A percentile compares a stretch with the other conserved stretches of the same genome.
These are phyloP conservation scores for Halocynthia roretzi DNA, from an alignment of 23 tunicate species.

Conservation along the genomic window DNA sequence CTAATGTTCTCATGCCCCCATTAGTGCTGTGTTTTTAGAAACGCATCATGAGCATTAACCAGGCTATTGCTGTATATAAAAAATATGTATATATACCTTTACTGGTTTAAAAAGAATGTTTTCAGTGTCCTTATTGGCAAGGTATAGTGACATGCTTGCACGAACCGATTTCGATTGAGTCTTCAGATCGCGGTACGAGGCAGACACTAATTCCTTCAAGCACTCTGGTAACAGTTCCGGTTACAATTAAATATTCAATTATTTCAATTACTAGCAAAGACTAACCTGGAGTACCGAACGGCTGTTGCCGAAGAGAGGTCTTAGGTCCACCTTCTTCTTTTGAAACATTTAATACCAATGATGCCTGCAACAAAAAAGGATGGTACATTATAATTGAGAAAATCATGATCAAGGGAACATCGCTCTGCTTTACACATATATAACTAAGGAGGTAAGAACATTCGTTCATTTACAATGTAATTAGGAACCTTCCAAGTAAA, in stretches of 20 bases:
- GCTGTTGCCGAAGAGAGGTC: conserved; percentile 44
- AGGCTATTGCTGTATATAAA: too few relatives aligned
- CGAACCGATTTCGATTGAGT: conserved; percentile 33
- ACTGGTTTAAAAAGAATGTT: conserved; percentile 91
- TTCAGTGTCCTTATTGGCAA: conserved; percentile 96
- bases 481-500: too few relatives aligned
- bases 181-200: conserved; percentile 66
- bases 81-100: conserved; percentile 22
- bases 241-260: neutral
- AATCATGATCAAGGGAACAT: neutral
- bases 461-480: too few relatives aligned
- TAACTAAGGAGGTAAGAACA: too few relatives aligned
- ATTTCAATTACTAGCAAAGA: neutral
- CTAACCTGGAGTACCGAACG: conserved; percentile 57
- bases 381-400: neutral
- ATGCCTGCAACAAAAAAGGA: conserved; percentile 26
- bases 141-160: conserved; percentile 52
- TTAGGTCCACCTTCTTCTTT: conserved; percentile 37
- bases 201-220: conserved; percentile 52
- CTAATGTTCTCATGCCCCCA: too few relatives aligned
- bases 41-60: too few relatives aligned
- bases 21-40: too few relatives aligned
- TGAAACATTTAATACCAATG: conserved; percentile 31
- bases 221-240: conserved; percentile 16
- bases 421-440: too few relatives aligned